These are phyloP conservation scores for Cochlearius cochlearius DNA, from an alignment of 2,113 vertebrate genomes.

Conservation along the genomic window DNA sequence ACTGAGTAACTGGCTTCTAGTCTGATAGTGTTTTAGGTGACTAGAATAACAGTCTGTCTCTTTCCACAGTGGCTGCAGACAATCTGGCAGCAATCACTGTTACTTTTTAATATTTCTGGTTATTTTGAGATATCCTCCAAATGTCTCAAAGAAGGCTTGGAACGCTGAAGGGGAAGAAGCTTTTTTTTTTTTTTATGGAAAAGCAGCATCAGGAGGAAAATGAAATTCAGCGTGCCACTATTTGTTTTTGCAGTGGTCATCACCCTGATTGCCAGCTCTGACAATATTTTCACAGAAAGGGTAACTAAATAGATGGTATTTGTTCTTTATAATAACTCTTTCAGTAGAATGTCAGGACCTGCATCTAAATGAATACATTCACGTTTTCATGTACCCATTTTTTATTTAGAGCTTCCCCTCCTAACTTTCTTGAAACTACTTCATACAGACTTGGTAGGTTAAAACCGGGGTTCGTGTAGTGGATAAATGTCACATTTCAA, in stretches of 20 bases:
- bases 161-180: slow-evolving; percentile 43
- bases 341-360: slow-evolving; percentile 25
- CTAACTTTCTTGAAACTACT: slow-evolving; percentile 53
- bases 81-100: slow-evolving; percentile 68
- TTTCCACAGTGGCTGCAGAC: slow-evolving; percentile 63
- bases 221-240: slow-evolving; percentile 52
- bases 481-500: slow-evolving; percentile 36
- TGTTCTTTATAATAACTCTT: slow-evolving; percentile 57
- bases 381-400: slow-evolving; percentile 48
- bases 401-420: slow-evolving; percentile 57
- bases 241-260: slow-evolving; percentile 59
- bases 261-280: slow-evolving; percentile 59
- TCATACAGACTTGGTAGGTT: slow-evolving; percentile 23
- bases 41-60: slow-evolving; percentile 70
- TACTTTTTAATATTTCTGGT: slow-evolving; percentile 71
- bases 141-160: slow-evolving; percentile 58
- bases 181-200: background rate
- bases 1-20: slow-evolving; percentile 63
- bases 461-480: slow-evolving; percentile 28
- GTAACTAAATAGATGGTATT: slow-evolving; percentile 61
- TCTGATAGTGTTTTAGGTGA: slow-evolving; percentile 61
- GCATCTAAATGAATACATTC: slow-evolving; percentile 43
- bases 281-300: slow-evolving; percentile 67
- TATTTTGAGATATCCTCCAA: slow-evolving; percentile 71
- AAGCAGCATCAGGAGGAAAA: slow-evolving; percentile 46